Conservation (phyloP, 2,113 vertebrate genomes). For the Archocentrus centrarchus region DNA sequence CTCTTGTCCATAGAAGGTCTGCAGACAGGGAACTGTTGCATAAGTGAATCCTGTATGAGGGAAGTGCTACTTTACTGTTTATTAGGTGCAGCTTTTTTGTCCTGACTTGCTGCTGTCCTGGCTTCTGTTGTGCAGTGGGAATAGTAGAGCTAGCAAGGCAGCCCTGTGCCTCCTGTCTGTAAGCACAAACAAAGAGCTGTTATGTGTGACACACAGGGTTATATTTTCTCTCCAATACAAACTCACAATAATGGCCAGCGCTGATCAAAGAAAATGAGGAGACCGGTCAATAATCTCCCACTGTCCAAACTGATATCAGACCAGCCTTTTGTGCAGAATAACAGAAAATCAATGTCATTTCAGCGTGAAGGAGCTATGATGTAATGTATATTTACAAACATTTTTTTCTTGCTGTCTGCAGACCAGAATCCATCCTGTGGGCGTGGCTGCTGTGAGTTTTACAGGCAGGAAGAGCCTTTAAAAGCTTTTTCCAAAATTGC, state of each 20-base stretch:
- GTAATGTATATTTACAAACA: slow-evolving; percentile 2
- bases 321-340: slow-evolving; percentile 18
- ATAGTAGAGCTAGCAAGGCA: slow-evolving; percentile 12
- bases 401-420: slow-evolving; percentile 1
- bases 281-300: slow-evolving; percentile 38
- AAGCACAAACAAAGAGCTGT: slow-evolving; percentile 53
- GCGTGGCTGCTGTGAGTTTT: slow-evolving; percentile 10
- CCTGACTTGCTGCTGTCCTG: slow-evolving; percentile 13
- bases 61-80: slow-evolving; percentile 40
- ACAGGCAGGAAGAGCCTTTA: slow-evolving; percentile 5
- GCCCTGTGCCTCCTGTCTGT: slow-evolving; percentile 56
- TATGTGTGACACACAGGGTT: slow-evolving; percentile 37
- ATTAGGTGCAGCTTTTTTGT: slow-evolving; percentile 42
- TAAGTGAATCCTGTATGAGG: slow-evolving; percentile 12
- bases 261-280: not conserved
- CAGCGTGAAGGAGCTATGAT: slow-evolving; percentile 21
- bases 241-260: slow-evolving; percentile 19
- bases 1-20: slow-evolving; percentile 73
- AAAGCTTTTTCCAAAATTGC: slow-evolving; percentile 18
- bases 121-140: slow-evolving; percentile 7
- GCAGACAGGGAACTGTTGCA: slow-evolving; percentile 20
- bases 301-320: slow-evolving; percentile 65
- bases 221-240: slow-evolving; percentile 27
- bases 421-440: slow-evolving; percentile 21
- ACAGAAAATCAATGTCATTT: not conserved